Evolutionary conservation across 2,888 invertebrate genomes (phyloP), one percentile per base, ranked within the genome.

Genomic region (Spodoptera picta): DNA sequence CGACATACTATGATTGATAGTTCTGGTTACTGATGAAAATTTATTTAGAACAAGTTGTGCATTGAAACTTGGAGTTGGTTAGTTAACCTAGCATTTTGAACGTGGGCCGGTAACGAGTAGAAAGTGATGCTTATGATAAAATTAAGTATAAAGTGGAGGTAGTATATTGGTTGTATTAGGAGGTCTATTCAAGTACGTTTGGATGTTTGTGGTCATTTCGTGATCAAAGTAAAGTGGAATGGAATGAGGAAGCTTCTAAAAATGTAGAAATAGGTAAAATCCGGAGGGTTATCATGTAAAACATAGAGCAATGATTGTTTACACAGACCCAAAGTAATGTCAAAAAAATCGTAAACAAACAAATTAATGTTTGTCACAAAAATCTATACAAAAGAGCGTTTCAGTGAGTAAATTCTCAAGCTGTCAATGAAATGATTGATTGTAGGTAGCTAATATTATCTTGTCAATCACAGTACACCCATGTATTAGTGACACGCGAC

Each of bases 121-220:
- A 72, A 76, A 77, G 76, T 81, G 61, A 77, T 76, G 68, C 58
- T 46, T 46, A 12, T 19, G 36, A 41, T 44, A 48, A 41, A 36
- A 36, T 5, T 36, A 7, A 6, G 36, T 7, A 36, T 5, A 5
- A 36, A 36, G 36, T 36, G 2, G 9, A 36, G 36, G 5, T 36
- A 36, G 36, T 1, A 31, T 31, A 6, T 31, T 31, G 6, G 4
- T 36, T 36, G 5, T 1, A 36, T 36, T 2, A 31, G 31, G 31
- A 31, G 36, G 36, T 36, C 36, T 36, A 36, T 36, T 2, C 36
- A 36, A 36, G 36, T 36, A 36, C 7, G 9, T 36, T 36, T 36
- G 6, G 6, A 36, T 36, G 36, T 36, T 6, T 36, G 7, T 36
- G 36, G 36, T 36, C 36, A 36, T 36, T 5, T 9, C 9, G 9